Evolutionary conservation across 2,888 invertebrate species (phyloP), one percentile per base, ranked within the genome.

Genomic region (Herminia tarsipennalis): DNA sequence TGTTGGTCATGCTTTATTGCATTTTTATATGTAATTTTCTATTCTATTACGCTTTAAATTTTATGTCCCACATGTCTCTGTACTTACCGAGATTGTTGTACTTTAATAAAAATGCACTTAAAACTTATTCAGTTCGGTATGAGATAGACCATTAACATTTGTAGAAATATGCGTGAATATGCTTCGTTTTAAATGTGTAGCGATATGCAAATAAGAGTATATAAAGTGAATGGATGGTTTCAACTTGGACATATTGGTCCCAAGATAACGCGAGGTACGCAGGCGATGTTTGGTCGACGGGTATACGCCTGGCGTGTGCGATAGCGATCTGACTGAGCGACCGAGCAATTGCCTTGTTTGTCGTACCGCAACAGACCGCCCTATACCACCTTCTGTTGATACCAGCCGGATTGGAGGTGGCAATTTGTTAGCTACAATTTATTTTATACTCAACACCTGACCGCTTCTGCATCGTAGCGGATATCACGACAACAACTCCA

Each of bases 331-430:
- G 59, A 65, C 62, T 60, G 60, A 63, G 74, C 73, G 66, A 64
- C 66, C 73, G 66, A 75, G 81, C 86, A 84, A 86, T 86, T 85
- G 86, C 84, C 86, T 83, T 84, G 86, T 88, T 85, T 86, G 87
- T 86, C 81, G 76, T 77, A 66, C 72, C 69, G 63, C 61, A 60
- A 67, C 61, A 48, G 50, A 37, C 42, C 41, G 32, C 41, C 45
- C 43, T 49, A 57, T 64, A 66, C 49, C 21, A 41, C 46, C 48
- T 49, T 55, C 64, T 51, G 57, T 49, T 63, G 57, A 66, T 54
- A 52, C 44, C 52, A 49, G 33, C 38, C 18, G 43, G 52, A 49
- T 66, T 64, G 72, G 70, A 73, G 66, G 62, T 56, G 74, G 75
- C 69, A 76, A 57, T 68, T 59, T 65, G 53, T 54, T 55, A 30